Percentiles rank a stretch among this genome's conserved stretches.
Conservation (phyloP, 2,113 vertebrate species). For the Ptyas mucosa region DNA sequence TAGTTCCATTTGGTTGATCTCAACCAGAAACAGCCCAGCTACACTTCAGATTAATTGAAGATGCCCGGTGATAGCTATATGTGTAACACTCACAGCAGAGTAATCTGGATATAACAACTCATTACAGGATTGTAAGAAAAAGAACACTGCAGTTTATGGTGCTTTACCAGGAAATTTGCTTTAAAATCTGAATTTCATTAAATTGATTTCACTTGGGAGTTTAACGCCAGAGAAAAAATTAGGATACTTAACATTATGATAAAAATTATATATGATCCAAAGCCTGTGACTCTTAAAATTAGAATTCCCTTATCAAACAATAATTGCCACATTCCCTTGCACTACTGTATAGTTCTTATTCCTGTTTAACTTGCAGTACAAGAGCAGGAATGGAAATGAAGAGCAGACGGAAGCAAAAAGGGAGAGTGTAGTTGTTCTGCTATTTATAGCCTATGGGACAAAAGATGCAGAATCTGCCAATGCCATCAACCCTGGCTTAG, state of each 20-base stretch:
- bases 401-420: background rate
- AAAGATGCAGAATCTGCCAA: background rate
- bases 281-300: background rate
- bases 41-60: background rate
- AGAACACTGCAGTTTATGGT: background rate
- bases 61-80: background rate
- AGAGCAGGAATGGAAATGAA: background rate
- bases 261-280: background rate
- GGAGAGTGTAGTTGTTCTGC: background rate
- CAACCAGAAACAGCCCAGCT: background rate
- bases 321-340: background rate
- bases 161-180: background rate
- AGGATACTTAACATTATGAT: background rate
- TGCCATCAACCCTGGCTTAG: background rate
- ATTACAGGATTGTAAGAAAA: background rate
- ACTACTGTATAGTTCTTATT: background rate
- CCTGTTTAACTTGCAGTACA: background rate
- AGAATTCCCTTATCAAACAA: background rate
- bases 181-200: background rate
- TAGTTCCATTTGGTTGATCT: background rate
- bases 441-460: background rate
- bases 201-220: background rate
- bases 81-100: background rate
- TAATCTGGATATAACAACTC: background rate
- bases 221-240: background rate